These are phyloP conservation scores for Eulithis prunata DNA, from an alignment of 2,888 invertebrate genomes.

Conservation along the genomic window DNA sequence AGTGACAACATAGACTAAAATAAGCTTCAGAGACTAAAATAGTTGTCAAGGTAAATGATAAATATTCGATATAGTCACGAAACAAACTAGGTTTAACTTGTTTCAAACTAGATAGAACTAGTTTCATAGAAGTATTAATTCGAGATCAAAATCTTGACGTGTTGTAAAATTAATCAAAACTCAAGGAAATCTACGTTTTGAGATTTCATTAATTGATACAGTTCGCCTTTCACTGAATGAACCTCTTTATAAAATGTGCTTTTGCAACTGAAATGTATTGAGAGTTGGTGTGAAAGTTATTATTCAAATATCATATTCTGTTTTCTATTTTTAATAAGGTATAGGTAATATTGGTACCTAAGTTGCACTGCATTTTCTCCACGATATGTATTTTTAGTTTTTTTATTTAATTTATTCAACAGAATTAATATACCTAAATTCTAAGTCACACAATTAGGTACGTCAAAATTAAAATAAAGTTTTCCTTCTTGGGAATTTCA, in stretches of 20 bases:
- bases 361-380: conserved; percentile 2
- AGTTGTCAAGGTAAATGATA: too few species aligned
- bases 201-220: conserved; percentile 38
- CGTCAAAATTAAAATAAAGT: too few species aligned
- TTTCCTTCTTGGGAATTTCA: too few species aligned
- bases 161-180: conserved; percentile 37
- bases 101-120: conserved; percentile 18
- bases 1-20: too few species aligned
- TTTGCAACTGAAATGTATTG: conserved; percentile 29
- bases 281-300: conserved; percentile 26
- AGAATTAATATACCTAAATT: too few species aligned
- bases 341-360: background rate
- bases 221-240: conserved; percentile 39
- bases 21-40: too few species aligned
- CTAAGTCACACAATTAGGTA: too few species aligned
- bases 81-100: conserved; percentile 6
- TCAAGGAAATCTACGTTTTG: conserved; percentile 42
- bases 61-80: background rate
- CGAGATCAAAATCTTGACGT: conserved; percentile 32
- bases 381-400: background rate
- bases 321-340: conserved; percentile 19
- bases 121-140: conserved; percentile 34
- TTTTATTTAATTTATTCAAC: too few species aligned
- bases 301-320: conserved; percentile 14
- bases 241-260: conserved; percentile 29